A percentile compares a stretch with the other conserved stretches of the same genome.
Evolutionary conservation across 2,888 invertebrate species (phyloP).

Genomic region (Spilosoma lubricipeda): DNA sequence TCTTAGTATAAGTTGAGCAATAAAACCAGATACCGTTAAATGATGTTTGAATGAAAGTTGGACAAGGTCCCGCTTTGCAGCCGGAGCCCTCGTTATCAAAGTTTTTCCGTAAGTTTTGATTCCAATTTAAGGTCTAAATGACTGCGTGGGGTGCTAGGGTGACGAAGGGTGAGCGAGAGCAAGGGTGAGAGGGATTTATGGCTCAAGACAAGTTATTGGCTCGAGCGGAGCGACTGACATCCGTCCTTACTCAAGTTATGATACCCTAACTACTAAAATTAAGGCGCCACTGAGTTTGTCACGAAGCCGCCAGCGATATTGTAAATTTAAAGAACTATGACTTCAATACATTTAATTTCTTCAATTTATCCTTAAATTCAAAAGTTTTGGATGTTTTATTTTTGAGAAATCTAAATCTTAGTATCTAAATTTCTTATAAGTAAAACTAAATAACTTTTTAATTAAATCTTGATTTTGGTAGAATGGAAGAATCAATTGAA

Average conservation of each 20-base stretch:
- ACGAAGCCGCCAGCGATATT: background rate
- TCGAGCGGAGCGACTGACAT: constrained; percentile 18
- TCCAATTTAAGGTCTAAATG: constrained; percentile 34
- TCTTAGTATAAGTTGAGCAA: constrained; percentile 23
- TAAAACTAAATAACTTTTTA: too few relatives aligned
- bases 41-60: constrained; percentile 32
- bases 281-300: background rate
- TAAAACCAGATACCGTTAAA: constrained; percentile 46
- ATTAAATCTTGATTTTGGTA: too few relatives aligned
- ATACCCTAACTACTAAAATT: constrained; percentile 15
- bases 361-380: background rate
- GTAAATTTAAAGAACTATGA: background rate
- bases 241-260: constrained; percentile 31
- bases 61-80: constrained; percentile 16
- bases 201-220: constrained; percentile 33
- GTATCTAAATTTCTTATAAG: too few relatives aligned
- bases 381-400: background rate
- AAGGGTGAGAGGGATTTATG: constrained; percentile 21
- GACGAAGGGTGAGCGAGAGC: constrained; percentile 15
- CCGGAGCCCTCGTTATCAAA: constrained; percentile 40
- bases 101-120: constrained; percentile 47
- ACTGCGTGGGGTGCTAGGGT: constrained; percentile 12
- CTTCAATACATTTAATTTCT: background rate
- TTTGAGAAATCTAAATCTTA: too few relatives aligned
- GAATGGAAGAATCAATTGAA: too few relatives aligned